Evolutionary conservation across 92 coral and sea anemone genomes (phyloP), one percentile per base, ranked within the genome.

Genomic region (Siderastrea radians): DNA sequence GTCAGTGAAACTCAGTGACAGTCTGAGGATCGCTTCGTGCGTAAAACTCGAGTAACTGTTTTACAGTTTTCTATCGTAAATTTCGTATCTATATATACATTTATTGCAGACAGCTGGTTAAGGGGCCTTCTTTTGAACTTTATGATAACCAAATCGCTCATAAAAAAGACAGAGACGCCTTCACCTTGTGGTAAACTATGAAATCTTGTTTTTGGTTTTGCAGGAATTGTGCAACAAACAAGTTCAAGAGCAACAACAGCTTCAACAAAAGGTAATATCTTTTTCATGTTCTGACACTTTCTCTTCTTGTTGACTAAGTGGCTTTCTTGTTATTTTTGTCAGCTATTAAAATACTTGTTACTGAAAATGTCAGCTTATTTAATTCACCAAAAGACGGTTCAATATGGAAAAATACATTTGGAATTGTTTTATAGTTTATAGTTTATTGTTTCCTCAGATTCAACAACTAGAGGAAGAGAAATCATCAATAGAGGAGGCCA

Each of bases 211-310:
- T 62, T 64, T 44, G 38, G 74, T 70, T 73, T 77, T 54, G 43
- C 76, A 94, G 98, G 92, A 73, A 49, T 79, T 80, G 92, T 87
- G 87, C 43, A 92, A 78, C 50, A 88, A 95, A 82, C 86, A 90
- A 70, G 91, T 84, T 17, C 79, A 85, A 83, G 91, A 92, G 58
- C 88, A 87, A 17, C 86, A 88, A 15, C 89, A 84, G 12, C 87
- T 90, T 43, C 85, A 92, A 55, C 90, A 80, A 62, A 86, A 86
- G 91, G 96, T 88, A 65, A 8, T 16, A 1, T 68, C 5, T 4
- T 68, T 43, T 68, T 10, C 45, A 3, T 38, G 7, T 68, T 3
- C 4, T 55, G 10, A 7, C 61, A 55, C 12, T 55, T 55, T 0
- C 10, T 15, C 19, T 65, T 19, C 13, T 10, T 4, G 16, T n/a